These are phyloP conservation scores for Cheilosia scutellata DNA, from an alignment of 2,888 invertebrate genomes.

Conservation along the genomic window DNA sequence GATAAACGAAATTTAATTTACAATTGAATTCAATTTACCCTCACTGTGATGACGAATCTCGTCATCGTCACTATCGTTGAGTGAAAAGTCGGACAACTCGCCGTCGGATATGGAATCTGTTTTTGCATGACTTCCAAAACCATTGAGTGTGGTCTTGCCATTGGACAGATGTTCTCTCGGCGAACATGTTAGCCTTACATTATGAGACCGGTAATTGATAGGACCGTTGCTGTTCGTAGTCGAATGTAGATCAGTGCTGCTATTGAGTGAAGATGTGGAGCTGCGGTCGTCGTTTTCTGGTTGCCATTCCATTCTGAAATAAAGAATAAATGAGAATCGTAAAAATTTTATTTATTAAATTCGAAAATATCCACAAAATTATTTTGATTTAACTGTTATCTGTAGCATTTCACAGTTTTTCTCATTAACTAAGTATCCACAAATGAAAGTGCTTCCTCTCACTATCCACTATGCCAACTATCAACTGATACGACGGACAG, in stretches of 20 bases:
- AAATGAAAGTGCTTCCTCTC: too few species aligned
- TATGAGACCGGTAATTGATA: conserved; percentile 16
- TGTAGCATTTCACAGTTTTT: too few species aligned
- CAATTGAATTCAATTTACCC: conserved; percentile 73
- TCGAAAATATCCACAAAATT: too few species aligned
- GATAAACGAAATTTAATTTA: not conserved
- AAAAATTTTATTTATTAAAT: too few species aligned
- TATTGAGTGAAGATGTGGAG: conserved; percentile 62
- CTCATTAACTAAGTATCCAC: too few species aligned
- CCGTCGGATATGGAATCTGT: conserved; percentile 83
- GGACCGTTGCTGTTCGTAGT: conserved; percentile 43
- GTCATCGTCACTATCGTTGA: conserved; percentile 90
- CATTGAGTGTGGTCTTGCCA: conserved; percentile 28
- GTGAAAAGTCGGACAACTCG: conserved; percentile 87
- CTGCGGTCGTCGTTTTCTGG: conserved; percentile 67
- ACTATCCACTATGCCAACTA: too few species aligned
- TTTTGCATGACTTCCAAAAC: conserved; percentile 78
- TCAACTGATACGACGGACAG: too few species aligned
- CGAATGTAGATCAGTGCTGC: conserved; percentile 53
- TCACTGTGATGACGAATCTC: conserved; percentile 82
- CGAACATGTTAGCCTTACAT: conserved; percentile 4
- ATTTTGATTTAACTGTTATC: too few species aligned
- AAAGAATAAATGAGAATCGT: not conserved
- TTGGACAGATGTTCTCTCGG: conserved; percentile 36
- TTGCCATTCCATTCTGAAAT: conserved; percentile 65